A percentile compares a stretch with the other conserved stretches of the same genome.
Evolutionary conservation across 2,113 vertebrate genomes (phyloP).

Genomic region (Hyperoodon ampullatus): DNA sequence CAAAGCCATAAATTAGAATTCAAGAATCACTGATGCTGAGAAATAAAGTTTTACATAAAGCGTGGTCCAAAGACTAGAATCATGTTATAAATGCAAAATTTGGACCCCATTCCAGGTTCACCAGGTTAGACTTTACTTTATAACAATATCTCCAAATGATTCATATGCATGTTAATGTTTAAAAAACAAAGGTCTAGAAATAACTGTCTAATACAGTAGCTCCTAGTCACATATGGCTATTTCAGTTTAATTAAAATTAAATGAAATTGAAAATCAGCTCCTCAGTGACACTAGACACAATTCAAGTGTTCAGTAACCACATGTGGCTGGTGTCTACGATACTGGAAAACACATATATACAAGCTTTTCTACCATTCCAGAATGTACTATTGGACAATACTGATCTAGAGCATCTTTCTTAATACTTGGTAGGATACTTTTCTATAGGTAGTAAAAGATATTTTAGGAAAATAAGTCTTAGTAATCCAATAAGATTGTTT

Average conservation of each 20-base stretch:
- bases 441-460: background rate
- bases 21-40: background rate
- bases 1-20: background rate
- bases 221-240: background rate
- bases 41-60: background rate
- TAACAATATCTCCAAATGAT: background rate
- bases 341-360: background rate
- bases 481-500: background rate
- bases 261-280: background rate
- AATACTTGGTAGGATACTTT: background rate
- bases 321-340: background rate
- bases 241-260: slow-evolving; percentile 4
- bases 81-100: background rate
- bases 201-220: background rate
- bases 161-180: background rate
- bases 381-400: background rate
- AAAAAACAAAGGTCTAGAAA: background rate
- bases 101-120: background rate
- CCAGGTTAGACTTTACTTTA: background rate
- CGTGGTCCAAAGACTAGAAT: background rate
- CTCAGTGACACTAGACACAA: background rate
- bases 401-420: background rate
- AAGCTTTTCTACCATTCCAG: background rate
- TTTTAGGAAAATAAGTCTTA: background rate
- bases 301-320: background rate